Evolutionary conservation across 2,888 invertebrate species (phyloP).

Genomic region (Microplitis manilae): DNA sequence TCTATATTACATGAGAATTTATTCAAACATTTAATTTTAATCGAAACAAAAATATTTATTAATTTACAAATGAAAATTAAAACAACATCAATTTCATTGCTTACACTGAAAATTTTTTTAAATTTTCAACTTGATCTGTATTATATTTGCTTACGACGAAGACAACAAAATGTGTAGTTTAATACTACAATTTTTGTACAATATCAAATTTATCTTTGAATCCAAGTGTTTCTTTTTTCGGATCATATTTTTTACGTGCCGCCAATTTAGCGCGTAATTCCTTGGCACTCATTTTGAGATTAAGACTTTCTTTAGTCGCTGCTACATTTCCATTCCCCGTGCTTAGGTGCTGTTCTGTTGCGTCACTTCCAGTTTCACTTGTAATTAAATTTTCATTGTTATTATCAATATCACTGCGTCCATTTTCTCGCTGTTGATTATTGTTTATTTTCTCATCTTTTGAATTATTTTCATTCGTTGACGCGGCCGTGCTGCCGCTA

Average conservation of each 20-base stretch:
- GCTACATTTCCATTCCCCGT: constrained; percentile 59
- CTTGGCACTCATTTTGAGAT: constrained; percentile 92
- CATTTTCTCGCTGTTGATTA: constrained; percentile 46
- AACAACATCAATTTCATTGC: constrained; percentile 30
- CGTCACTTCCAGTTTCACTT: constrained; percentile 45
- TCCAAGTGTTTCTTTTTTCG: constrained; percentile 91
- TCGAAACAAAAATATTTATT: constrained; percentile 6
- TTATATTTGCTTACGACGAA: constrained; percentile 25
- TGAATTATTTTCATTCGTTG: constrained; percentile 49
- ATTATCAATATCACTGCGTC: constrained; percentile 33
- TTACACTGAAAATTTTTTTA: constrained; percentile 18
- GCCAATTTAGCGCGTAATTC: constrained; percentile 90
- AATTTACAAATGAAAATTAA: constrained; percentile 31
- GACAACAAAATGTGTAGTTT: constrained; percentile 7
- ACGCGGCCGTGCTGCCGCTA: constrained; percentile 58
- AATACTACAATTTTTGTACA: constrained; percentile 85
- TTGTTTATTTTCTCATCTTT: constrained; percentile 46
- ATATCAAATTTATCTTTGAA: constrained; percentile 95
- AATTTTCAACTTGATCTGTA: background rate
- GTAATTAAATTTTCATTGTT: background rate
- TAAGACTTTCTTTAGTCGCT: constrained; percentile 74
- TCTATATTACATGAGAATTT: background rate
- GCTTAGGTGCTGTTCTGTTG: constrained; percentile 49
- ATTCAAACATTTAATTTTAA: background rate
- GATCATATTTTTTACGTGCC: constrained; percentile 90